Percentiles rank a stretch among this genome's conserved stretches.
phyloP scores from a whole-genome alignment of 2,888 invertebrate genomes.

The Alviniconcha strummeri region DNA sequence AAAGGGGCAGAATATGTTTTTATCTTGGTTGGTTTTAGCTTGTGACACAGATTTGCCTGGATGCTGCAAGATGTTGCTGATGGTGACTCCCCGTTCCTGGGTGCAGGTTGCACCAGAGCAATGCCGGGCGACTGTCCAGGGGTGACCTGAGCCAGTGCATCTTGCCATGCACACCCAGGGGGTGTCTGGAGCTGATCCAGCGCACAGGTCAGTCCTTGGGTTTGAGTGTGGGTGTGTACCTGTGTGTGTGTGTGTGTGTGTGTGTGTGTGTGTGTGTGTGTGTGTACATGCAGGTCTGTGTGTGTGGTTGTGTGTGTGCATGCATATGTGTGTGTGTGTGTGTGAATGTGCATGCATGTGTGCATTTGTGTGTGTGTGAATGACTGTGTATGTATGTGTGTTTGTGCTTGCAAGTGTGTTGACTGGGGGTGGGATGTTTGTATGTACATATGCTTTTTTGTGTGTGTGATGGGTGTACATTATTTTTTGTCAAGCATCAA shows the following conservation, averaged over 20 bases:
- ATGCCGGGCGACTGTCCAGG: slow-evolving; percentile 93
- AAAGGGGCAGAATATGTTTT: no score
- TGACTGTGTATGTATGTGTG: background rate
- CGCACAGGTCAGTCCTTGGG: slow-evolving; percentile 74
- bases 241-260: background rate
- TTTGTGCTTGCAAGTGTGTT: background rate
- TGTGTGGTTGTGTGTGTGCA: background rate
- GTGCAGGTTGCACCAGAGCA: slow-evolving; percentile 86
- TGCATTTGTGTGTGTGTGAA: background rate
- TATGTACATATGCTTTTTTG: background rate
- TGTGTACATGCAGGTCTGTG: no score
- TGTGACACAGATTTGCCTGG: no score
- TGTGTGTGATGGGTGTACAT: no score
- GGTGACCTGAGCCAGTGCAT: slow-evolving; percentile 89
- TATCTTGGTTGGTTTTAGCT: no score
- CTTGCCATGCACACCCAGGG: slow-evolving; percentile 96
- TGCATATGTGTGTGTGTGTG: background rate
- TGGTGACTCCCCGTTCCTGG: no score
- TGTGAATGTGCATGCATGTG: background rate
- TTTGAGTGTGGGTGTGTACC: background rate
- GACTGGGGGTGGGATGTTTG: no score
- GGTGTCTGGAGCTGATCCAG: slow-evolving; percentile 93
- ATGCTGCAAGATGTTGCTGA: no score
- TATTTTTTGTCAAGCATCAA: no score
- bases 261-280: background rate